These are phyloP conservation scores for Dryocosmus kuriphilus DNA, from an alignment of 2,888 invertebrate species.

Conservation along the genomic window DNA sequence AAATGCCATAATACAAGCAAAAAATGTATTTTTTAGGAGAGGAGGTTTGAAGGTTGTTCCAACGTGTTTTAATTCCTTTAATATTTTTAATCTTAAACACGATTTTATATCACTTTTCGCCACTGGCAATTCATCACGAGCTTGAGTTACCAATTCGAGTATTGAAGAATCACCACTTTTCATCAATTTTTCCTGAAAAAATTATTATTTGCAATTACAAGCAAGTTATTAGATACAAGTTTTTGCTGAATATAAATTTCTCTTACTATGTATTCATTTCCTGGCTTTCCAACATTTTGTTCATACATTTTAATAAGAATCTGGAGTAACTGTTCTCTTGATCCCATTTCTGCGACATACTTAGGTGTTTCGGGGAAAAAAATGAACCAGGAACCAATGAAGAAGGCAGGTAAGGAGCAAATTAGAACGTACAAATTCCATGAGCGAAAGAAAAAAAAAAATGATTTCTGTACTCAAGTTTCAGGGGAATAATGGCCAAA, in stretches of 20 bases:
- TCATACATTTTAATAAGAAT: constrained; percentile 84
- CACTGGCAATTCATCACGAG: not conserved
- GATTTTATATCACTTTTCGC: not conserved
- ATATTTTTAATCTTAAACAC: not conserved
- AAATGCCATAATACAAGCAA: constrained; percentile 7
- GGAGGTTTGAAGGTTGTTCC: not conserved
- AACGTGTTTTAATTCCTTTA: constrained; percentile 2
- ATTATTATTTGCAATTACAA: not conserved
- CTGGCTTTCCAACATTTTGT: constrained; percentile 82
- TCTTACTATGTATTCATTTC: constrained; percentile 70
- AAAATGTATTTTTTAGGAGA: constrained; percentile 12
- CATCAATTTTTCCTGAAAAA: constrained; percentile 9
- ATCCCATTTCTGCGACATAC: constrained; percentile 87
- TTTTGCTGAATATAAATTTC: not conserved
- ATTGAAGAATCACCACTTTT: not conserved
- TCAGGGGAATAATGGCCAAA: constrained; percentile 87
- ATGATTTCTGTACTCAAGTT: constrained; percentile 80
- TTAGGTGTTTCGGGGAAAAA: constrained; percentile 90
- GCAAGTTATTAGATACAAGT: too few relatives aligned
- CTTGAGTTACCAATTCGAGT: not conserved
- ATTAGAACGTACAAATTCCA: constrained; percentile 90
- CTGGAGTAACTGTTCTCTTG: constrained; percentile 84
- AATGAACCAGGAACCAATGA: constrained; percentile 83
- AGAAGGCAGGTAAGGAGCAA: constrained; percentile 84
- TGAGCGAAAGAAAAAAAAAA: constrained; percentile 84